A percentile compares a stretch with the other conserved stretches of the same genome.
These are phyloP conservation scores for Epinephelus awoara DNA, from an alignment of 2,797 vertebrate genomes.

Conservation along the genomic window DNA sequence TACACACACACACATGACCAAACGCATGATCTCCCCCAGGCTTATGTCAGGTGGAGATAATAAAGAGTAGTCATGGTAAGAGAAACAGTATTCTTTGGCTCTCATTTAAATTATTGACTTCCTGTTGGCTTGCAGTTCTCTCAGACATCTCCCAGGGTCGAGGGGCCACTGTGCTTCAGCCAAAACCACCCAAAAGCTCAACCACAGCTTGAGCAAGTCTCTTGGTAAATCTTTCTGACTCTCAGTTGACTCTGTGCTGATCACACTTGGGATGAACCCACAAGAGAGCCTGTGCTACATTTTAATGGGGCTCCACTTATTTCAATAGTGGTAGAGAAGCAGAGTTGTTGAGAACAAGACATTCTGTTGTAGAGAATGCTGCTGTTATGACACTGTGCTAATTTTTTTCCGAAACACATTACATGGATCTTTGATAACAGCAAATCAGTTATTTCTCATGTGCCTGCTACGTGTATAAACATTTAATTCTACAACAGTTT, in stretches of 20 bases:
- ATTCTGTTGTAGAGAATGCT: not conserved
- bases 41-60: too few species aligned
- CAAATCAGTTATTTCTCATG: slow-evolving; percentile 6
- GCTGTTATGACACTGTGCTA: not conserved
- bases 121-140: slow-evolving; percentile 15
- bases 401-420: not conserved
- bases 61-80: not conserved
- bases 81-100: slow-evolving; percentile 30
- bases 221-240: slow-evolving; percentile 34
- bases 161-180: slow-evolving; percentile 17
- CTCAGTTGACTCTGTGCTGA: slow-evolving; percentile 19
- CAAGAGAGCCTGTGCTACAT: slow-evolving; percentile 27
- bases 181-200: slow-evolving; percentile 29
- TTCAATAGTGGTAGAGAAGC: slow-evolving; percentile 1
- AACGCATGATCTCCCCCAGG: too few species aligned
- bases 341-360: not conserved
- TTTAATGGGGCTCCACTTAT: slow-evolving; percentile 35
- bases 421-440: not conserved
- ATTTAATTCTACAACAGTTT: not conserved
- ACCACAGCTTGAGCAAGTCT: slow-evolving; percentile 48
- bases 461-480: not conserved
- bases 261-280: slow-evolving; percentile 56
- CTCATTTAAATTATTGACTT: slow-evolving; percentile 60
- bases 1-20: too few species aligned
- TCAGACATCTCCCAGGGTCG: not conserved